A percentile compares a stretch with the other conserved stretches of the same genome.
phyloP scores from a whole-genome alignment of 1,140 invertebrate genomes.

The Magallana angulata region DNA sequence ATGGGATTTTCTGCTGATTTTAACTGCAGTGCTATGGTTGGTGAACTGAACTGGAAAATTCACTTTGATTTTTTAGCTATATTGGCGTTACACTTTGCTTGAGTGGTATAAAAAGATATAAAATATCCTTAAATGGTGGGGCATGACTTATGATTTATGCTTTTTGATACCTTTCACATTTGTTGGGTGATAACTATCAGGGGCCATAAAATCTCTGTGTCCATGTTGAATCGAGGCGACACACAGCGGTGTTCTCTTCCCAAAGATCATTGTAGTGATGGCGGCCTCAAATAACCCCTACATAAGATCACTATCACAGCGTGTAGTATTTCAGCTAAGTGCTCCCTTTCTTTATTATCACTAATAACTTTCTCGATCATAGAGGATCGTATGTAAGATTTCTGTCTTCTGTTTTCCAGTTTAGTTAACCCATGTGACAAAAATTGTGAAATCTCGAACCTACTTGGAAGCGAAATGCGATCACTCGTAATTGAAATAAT shows the following conservation, averaged over 20 bases:
- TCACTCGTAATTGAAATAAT: conserved; percentile 4
- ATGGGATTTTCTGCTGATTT: no score
- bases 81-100: background rate
- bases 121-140: background rate
- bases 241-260: background rate
- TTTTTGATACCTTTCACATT: conserved; percentile 5
- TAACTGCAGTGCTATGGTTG: background rate
- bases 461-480: background rate
- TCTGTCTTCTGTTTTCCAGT: background rate
- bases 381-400: background rate
- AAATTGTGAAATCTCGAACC: background rate
- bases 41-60: conserved; percentile 11
- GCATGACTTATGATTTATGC: conserved; percentile 22
- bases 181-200: background rate
- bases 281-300: background rate
- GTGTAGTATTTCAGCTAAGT: background rate
- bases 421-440: background rate
- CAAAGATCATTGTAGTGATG: background rate
- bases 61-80: background rate
- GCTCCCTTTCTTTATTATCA: background rate
- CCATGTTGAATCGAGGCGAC: background rate
- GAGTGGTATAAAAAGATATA: background rate
- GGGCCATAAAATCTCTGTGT: background rate
- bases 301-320: background rate
- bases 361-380: conserved; percentile 11